Conservation (phyloP, 2,113 vertebrate species). For the Anhinga rufa region DNA sequence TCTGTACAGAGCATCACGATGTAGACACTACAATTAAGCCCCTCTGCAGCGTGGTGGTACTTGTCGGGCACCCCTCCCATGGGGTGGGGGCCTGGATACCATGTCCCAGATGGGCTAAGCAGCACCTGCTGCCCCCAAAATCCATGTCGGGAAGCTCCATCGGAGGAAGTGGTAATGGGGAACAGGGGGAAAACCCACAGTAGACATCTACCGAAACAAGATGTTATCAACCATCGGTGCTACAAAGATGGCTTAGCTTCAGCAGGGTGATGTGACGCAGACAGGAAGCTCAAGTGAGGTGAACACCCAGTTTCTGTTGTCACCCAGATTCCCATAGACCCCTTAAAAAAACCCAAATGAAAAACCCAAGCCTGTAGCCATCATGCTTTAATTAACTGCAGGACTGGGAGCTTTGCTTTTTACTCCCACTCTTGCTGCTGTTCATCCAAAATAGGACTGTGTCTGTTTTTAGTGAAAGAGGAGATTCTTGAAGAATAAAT, state of each 20-base stretch:
- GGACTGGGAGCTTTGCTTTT: background rate
- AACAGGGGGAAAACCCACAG: background rate
- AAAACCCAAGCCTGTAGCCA: rapidly evolving
- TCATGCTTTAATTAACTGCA: background rate
- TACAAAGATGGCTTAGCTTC: background rate
- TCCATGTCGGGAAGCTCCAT: background rate
- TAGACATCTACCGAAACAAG: background rate
- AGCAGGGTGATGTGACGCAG: background rate
- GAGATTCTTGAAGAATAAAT: background rate
- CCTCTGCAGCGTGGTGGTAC: background rate
- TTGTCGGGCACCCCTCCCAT: rapidly evolving
- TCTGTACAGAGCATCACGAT: background rate
- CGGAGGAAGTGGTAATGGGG: background rate
- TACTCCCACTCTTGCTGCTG: background rate
- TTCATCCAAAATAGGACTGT: background rate
- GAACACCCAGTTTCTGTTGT: background rate
- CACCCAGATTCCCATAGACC: background rate
- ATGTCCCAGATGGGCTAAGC: background rate
- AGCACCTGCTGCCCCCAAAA: background rate
- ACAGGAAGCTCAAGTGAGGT: background rate
- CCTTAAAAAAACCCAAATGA: background rate
- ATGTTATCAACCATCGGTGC: background rate
- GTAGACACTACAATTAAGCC: background rate
- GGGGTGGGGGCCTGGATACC: background rate
- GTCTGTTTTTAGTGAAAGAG: background rate